Evolutionary conservation across 2,888 invertebrate genomes (phyloP), one percentile per base, ranked within the genome.

Genomic region (Theretra japonica): DNA sequence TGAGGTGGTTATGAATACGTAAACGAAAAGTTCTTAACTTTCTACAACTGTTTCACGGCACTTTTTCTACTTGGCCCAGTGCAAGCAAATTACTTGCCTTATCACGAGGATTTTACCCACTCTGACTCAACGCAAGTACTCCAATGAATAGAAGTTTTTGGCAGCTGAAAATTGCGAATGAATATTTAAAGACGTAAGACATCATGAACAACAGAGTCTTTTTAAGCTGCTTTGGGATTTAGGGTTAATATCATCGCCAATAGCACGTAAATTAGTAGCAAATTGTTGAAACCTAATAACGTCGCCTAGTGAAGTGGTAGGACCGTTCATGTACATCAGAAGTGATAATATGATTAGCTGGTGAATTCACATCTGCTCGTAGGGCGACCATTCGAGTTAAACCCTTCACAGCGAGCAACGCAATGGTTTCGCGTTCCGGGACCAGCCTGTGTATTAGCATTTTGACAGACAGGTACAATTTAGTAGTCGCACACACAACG

Each of bases 141-240:
- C 73, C 74, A 75, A 78, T 86, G 85, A 86, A 88, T 84, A 72
- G 81, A 70, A 76, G 77, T 84, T 85, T 87, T 85, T 78, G 86
- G 84, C 80, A 81, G 84, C 83, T 79, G 79, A 79, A 85, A 86
- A 88, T 88, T 88, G 86, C 82, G 77, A 76, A 78, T 87, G 86
- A 83, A 88, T 88, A 84, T 87, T 88, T 85, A 79, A 86, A 74
- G 72, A 71, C 72, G 65, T 50, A 25, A 73, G 80, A 80, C 82
- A 76, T 73, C 73, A 81, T 80, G 77, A 74, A 79, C 77, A 79
- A 82, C 75, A 79, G 17, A 48, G 21, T 50, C 1, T 28, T 48
- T 33, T 59, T 59, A 30, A 57, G n/a, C 21, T 56, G 53, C 30
- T 57, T 11, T 30, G n/a, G 57, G 23, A 25, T 23, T 58, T 58